Evolutionary conservation across 2,797 vertebrate genomes (phyloP).

Genomic region (Onychomys torridus): DNA sequence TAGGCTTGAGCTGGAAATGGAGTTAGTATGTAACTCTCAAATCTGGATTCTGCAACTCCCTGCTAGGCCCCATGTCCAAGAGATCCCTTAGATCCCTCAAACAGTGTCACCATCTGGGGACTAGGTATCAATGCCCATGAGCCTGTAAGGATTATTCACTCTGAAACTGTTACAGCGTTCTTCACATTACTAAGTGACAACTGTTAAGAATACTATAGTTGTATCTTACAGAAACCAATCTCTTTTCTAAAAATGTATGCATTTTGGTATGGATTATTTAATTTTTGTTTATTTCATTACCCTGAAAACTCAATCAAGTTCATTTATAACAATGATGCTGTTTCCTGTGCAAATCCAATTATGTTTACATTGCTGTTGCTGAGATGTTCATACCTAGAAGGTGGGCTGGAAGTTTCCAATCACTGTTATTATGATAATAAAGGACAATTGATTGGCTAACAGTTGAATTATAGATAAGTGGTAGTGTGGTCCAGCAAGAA

Average conservation of each 20-base stretch:
- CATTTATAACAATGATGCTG: neutral
- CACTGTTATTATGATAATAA: neutral
- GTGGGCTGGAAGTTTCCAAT: neutral
- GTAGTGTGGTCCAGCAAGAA: neutral
- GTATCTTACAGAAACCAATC: neutral
- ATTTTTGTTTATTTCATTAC: neutral
- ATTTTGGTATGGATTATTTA: neutral
- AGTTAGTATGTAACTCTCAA: neutral
- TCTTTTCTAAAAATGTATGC: neutral
- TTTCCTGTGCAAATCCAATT: constrained; percentile 33
- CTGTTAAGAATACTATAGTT: neutral
- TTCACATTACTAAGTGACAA: neutral
- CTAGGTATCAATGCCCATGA: neutral
- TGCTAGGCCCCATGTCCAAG: neutral
- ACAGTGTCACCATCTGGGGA: neutral
- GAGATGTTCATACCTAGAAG: neutral
- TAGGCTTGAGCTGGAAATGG: no score
- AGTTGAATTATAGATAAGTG: neutral
- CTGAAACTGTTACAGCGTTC: neutral
- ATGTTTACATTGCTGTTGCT: neutral
- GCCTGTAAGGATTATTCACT: neutral
- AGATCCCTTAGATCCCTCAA: neutral
- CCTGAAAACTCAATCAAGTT: neutral
- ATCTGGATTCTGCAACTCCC: neutral
- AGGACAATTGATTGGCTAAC: neutral